Percentiles rank a stretch among this genome's conserved stretches.
These are phyloP conservation scores for Xenopus petersii DNA, from an alignment of 2,797 vertebrate genomes.

Conservation along the genomic window DNA sequence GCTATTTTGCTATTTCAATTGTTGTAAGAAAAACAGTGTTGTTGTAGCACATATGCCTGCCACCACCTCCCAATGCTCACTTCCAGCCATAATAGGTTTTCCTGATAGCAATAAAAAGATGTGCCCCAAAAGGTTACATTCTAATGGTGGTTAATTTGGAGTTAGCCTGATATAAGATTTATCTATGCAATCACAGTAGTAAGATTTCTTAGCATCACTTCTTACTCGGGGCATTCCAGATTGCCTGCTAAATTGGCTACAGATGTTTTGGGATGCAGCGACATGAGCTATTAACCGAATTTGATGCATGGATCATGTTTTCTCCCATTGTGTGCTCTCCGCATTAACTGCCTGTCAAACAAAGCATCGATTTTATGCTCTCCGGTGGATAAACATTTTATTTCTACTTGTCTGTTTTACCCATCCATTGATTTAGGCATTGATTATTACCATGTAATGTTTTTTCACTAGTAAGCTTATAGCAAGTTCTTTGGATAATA, in stretches of 20 bases:
- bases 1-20: too few species aligned
- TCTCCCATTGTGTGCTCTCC: slow-evolving; percentile 59
- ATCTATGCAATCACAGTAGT: neutral
- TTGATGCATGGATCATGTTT: slow-evolving; percentile 68
- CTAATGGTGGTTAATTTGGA: slow-evolving; percentile 2
- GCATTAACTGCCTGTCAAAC: slow-evolving; percentile 61
- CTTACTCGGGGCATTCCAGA: slow-evolving; percentile 16
- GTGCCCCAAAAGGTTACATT: neutral
- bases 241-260: slow-evolving; percentile 71
- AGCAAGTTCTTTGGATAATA: too few species aligned
- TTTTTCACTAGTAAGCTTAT: neutral
- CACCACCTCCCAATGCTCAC: too few species aligned
- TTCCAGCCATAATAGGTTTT: neutral
- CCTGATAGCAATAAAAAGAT: neutral
- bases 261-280: slow-evolving; percentile 66
- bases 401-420: neutral
- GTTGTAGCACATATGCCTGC: too few species aligned
- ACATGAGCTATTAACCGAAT: slow-evolving; percentile 59
- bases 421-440: slow-evolving; percentile 11
- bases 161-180: slow-evolving; percentile 15
- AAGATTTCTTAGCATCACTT: too few species aligned
- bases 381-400: slow-evolving; percentile 15
- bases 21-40: too few species aligned
- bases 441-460: slow-evolving; percentile 13
- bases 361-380: slow-evolving; percentile 61